A percentile compares a stretch with the other conserved stretches of the same genome.
Conservation (phyloP, 2,888 invertebrate species). For the Meteorus cinctellus region DNA sequence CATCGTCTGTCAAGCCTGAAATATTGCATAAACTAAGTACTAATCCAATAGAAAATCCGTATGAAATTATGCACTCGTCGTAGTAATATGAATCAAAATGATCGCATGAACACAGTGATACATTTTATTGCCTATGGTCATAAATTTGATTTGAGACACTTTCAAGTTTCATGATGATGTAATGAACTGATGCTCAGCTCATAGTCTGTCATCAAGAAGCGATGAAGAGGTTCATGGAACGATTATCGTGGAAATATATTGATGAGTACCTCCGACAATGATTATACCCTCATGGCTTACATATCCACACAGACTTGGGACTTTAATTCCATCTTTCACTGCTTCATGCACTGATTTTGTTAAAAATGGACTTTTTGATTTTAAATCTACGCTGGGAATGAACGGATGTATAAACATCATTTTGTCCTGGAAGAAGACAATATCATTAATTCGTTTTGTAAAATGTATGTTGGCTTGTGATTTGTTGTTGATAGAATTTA, state of each 20-base stretch:
- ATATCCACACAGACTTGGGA: slow-evolving; percentile 35
- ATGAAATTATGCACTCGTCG: too few species aligned
- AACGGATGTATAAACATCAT: slow-evolving; percentile 21
- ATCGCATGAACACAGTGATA: too few species aligned
- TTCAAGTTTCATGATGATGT: too few species aligned
- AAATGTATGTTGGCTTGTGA: neutral
- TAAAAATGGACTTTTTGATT: slow-evolving; percentile 32
- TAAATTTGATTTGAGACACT: too few species aligned
- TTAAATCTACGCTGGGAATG: slow-evolving; percentile 29
- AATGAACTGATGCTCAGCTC: too few species aligned
- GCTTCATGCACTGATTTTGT: slow-evolving; percentile 30
- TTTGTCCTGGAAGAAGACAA: slow-evolving; percentile 17
- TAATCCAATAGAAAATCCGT: neutral
- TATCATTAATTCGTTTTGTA: neutral
- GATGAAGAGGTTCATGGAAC: too few species aligned
- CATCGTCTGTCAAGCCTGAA: slow-evolving; percentile 29
- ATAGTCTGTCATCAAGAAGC: too few species aligned
- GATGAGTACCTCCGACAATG: slow-evolving; percentile 18
- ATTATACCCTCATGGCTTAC: slow-evolving; percentile 35
- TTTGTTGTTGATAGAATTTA: neutral
- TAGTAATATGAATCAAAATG: too few species aligned
- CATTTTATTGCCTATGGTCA: too few species aligned
- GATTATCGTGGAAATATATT: neutral
- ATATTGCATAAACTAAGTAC: slow-evolving; percentile 37
- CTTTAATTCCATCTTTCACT: slow-evolving; percentile 31